Conservation (phyloP, 2,113 vertebrate genomes). For the Ptilonorhynchus violaceus region DNA sequence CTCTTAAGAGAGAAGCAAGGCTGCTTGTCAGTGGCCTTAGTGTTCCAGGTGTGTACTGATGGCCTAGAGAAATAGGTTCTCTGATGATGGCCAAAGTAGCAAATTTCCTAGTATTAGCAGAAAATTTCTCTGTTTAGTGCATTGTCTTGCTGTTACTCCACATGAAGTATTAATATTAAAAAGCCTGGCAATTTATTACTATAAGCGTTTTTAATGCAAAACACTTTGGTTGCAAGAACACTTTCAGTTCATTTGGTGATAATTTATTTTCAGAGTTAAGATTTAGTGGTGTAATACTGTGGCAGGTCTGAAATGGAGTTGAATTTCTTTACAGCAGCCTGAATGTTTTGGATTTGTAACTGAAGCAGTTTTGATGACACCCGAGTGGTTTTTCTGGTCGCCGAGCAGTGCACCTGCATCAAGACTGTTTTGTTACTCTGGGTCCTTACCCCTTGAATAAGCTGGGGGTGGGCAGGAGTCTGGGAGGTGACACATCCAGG, state of each 20-base stretch:
- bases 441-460: not conserved
- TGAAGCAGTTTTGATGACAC: not conserved
- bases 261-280: not conserved
- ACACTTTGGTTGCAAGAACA: fast-evolving
- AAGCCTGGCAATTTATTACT: not conserved
- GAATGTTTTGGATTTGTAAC: not conserved
- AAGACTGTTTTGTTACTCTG: not conserved
- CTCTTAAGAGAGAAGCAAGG: not conserved
- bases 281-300: not conserved
- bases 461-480: not conserved
- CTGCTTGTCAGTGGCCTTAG: not conserved
- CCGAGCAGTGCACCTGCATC: not conserved
- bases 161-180: not conserved
- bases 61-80: not conserved
- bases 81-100: not conserved
- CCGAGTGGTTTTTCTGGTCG: not conserved
- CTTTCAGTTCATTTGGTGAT: not conserved
- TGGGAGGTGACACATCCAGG: not conserved
- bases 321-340: not conserved
- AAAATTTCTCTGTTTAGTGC: not conserved
- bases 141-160: not conserved
- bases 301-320: not conserved
- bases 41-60: not conserved
- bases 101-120: not conserved
- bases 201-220: not conserved